A percentile compares a stretch with the other conserved stretches of the same genome.
Evolutionary conservation across 1,140 invertebrate genomes (phyloP).

Genomic region (Pseudachorutes palmiensis): DNA sequence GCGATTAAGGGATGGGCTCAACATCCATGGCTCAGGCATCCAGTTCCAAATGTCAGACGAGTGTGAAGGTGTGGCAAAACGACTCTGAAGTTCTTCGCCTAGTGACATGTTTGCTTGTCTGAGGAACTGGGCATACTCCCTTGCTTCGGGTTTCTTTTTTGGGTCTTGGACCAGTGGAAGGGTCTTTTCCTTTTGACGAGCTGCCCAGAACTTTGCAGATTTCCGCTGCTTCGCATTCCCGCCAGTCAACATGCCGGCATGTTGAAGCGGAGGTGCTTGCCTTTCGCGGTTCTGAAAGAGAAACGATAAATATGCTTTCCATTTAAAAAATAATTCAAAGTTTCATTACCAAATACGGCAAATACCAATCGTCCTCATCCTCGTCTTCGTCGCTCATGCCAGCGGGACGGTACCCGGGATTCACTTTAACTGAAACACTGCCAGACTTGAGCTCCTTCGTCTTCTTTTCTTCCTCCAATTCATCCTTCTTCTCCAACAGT

Average conservation of each 20-base stretch:
- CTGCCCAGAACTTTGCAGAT: neutral
- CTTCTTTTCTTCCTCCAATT: constrained; percentile 75
- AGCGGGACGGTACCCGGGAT: too few relatives aligned
- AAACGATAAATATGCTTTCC: neutral
- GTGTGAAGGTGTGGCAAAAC: neutral
- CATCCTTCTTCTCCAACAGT: constrained; percentile 66
- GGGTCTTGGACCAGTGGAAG: neutral
- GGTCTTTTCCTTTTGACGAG: neutral
- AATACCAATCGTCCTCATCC: neutral
- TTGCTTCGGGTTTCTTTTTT: neutral
- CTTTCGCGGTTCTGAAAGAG: neutral
- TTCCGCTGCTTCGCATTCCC: neutral
- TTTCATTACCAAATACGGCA: too few relatives aligned
- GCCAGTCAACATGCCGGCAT: neutral
- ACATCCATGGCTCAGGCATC: neutral
- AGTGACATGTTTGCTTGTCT: neutral
- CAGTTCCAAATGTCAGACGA: neutral
- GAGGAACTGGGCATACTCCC: neutral
- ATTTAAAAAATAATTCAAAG: neutral
- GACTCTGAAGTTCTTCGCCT: neutral
- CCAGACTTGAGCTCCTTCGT: constrained; percentile 61
- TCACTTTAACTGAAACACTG: too few relatives aligned
- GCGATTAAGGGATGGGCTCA: too few relatives aligned
- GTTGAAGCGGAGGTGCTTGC: neutral
- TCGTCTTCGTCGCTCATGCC: neutral